Base-by-base conservation (phyloP, 2,113 vertebrate genomes). In the Hippoglossus stenolepis region DNA sequence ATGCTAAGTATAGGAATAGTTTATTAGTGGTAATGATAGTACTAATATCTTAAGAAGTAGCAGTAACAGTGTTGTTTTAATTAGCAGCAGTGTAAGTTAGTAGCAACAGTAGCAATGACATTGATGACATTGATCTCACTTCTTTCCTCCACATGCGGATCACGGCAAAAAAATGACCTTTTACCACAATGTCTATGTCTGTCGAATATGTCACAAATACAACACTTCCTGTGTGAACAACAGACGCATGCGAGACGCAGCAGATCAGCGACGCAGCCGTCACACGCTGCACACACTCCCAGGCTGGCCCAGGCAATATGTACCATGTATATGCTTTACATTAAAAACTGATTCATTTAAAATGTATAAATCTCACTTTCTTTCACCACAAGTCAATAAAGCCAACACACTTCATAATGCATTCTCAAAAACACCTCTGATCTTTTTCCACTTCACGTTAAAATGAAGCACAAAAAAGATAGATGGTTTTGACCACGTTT, bases 371-470 rank as follows among this genome's bases (percentile, higher is more conserved):
- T 31, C 6, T 5, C 6, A 31, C 31, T 31, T 31, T 7, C 31
- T 31, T 6, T 31, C 28, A 28, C 31, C 31, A 31, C 31, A 31
- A 0, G 6, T 31, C 31, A 31, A 31, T 31, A 31, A 31, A 31
- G 31, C 28, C 14, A 20, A 10, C 17, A 73, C 47, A 59, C 8
- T 31, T 65, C 6, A 11, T 15, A 20, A 20, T 51, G 73, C 64
- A 70, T 24, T 31, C 47, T 35, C 38, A 53, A 11, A 38, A 72
- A 59, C 59, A 18, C 31, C 21, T 28, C 23, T 71, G 53, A 56
- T 21, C 31, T 31, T 31, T 31, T 31, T 31, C 21, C 28, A 18
- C 18, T 51, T 51, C 47, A 40, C 9, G 18, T 67, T n/a, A 3
- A 31, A 28, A 71, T 35, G 1, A 0, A 3, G 1, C 35, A 31